Conservation (phyloP, 2,113 vertebrate genomes). For the Pseudorhombus dupliciocellatus region DNA sequence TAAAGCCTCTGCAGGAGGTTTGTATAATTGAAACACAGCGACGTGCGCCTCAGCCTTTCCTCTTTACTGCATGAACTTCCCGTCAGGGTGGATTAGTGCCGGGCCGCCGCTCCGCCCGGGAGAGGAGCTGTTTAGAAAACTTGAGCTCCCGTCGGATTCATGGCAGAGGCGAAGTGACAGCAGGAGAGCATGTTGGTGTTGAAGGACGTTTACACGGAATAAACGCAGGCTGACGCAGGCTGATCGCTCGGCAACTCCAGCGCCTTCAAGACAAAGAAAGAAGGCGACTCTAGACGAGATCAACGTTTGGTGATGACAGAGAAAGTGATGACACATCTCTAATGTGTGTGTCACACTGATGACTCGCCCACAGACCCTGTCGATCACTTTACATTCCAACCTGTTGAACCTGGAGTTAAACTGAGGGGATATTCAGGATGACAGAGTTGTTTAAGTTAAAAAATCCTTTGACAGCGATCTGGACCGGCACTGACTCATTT, state of each 20-base stretch:
- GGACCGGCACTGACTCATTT: background rate
- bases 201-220: background rate
- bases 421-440: no score
- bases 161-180: slow-evolving; percentile 12
- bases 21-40: slow-evolving; percentile 12
- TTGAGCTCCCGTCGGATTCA: slow-evolving; percentile 27
- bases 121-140: slow-evolving; percentile 34
- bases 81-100: slow-evolving; percentile 48
- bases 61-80: slow-evolving; percentile 20
- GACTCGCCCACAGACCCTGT: no score
- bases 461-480: background rate
- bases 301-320: no score
- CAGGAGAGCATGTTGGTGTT: background rate
- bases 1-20: background rate
- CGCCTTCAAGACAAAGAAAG: no score
- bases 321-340: no score
- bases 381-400: no score
- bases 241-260: no score
- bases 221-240: background rate
- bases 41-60: slow-evolving; percentile 10
- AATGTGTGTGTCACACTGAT: no score
- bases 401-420: no score
- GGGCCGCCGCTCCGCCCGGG: slow-evolving; percentile 7
- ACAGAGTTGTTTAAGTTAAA: background rate
- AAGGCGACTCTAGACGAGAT: no score